Evolutionary conservation across 2,888 invertebrate species (phyloP).

Genomic region (Amitus sp.): DNA sequence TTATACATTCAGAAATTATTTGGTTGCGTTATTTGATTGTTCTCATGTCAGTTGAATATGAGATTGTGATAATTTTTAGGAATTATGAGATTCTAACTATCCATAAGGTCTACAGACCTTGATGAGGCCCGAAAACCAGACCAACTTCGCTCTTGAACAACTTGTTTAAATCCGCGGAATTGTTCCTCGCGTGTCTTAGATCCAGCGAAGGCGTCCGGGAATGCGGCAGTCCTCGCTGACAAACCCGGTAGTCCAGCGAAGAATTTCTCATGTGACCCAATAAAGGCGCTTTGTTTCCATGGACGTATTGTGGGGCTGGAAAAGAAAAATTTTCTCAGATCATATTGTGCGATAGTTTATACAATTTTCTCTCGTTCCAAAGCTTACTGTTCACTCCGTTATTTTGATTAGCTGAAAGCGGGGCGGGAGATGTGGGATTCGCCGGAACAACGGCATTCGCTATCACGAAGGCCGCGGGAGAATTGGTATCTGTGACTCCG

Average conservation of each 20-base stretch:
- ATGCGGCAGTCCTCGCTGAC: conserved; percentile 70
- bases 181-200: conserved; percentile 77
- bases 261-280: conserved; percentile 77
- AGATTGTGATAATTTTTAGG: too few relatives aligned
- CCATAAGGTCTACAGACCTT: too few relatives aligned
- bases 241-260: conserved; percentile 78
- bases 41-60: too few relatives aligned
- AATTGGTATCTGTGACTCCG: conserved; percentile 28
- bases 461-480: conserved; percentile 34
- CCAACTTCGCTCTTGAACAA: conserved; percentile 77
- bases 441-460: conserved; percentile 2
- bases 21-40: too few relatives aligned
- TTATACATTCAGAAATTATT: not conserved
- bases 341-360: too few relatives aligned
- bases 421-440: conserved; percentile 35
- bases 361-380: not conserved
- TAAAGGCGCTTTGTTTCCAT: conserved; percentile 34
- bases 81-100: too few relatives aligned
- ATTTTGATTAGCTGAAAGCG: conserved; percentile 44
- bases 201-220: conserved; percentile 88
- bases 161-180: conserved; percentile 80
- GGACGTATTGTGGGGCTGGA: conserved; percentile 47
- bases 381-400: conserved; percentile 43
- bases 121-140: conserved; percentile 74
- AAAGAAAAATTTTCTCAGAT: conserved; percentile 1